A percentile compares a stretch with the other conserved stretches of the same genome.
phyloP scores from a whole-genome alignment of 2,888 invertebrate genomes.

The Lumbricus terrestris region DNA sequence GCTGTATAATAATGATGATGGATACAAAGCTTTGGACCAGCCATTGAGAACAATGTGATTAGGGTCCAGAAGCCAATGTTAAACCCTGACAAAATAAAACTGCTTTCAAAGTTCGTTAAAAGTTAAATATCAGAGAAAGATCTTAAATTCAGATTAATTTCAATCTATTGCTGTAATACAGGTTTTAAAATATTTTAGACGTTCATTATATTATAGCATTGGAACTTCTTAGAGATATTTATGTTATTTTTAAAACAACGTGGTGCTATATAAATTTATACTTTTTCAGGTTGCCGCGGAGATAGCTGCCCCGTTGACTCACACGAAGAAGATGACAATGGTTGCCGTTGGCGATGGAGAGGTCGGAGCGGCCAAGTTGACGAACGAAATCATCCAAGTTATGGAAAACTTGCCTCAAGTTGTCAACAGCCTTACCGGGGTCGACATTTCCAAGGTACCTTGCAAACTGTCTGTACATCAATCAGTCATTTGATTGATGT shows the following conservation, averaged over 20 bases:
- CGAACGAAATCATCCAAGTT: slow-evolving; percentile 88
- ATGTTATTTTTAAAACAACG: not conserved
- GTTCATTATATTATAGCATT: too few relatives aligned
- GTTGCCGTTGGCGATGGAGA: slow-evolving; percentile 83
- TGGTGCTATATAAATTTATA: not conserved
- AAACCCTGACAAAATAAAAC: too few relatives aligned
- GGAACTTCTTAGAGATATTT: not conserved
- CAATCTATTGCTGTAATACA: too few relatives aligned
- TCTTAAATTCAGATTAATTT: too few relatives aligned
- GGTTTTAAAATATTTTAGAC: too few relatives aligned
- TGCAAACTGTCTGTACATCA: not conserved
- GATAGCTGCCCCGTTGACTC: slow-evolving; percentile 89
- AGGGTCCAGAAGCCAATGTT: too few relatives aligned
- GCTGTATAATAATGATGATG: too few relatives aligned
- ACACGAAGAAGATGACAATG: slow-evolving; percentile 94
- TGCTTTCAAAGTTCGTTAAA: too few relatives aligned
- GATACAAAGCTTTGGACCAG: too few relatives aligned
- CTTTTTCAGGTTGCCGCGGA: slow-evolving; percentile 82
- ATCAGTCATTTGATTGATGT: not conserved
- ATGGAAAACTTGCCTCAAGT: slow-evolving; percentile 87
- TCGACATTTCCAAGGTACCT: slow-evolving; percentile 70
- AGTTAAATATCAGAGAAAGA: too few relatives aligned
- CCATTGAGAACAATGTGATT: too few relatives aligned
- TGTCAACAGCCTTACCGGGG: slow-evolving; percentile 87
- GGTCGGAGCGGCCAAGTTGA: slow-evolving; percentile 88